Percentiles rank a stretch among this genome's conserved stretches.
Conservation (phyloP, 2,113 vertebrate genomes). For the Paraplagusia blochii region DNA sequence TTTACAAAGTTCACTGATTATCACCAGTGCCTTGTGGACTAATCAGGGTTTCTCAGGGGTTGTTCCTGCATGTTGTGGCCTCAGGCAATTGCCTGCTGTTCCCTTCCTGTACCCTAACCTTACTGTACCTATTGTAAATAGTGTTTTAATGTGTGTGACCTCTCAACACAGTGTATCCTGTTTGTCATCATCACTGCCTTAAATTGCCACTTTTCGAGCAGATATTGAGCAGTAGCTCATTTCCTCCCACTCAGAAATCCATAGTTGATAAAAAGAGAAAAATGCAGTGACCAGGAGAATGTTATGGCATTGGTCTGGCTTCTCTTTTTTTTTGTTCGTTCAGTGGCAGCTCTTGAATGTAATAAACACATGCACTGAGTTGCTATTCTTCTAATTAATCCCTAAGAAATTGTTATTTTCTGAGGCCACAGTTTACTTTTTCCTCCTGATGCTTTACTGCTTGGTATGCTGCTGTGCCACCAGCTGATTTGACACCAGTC, state of each 20-base stretch:
- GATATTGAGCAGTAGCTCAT: constrained; percentile 1
- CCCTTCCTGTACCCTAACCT: no score
- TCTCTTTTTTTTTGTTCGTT: constrained; percentile 50
- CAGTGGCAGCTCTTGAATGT: constrained; percentile 41
- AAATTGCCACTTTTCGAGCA: not conserved
- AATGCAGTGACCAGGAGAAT: constrained; percentile 11
- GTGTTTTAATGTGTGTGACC: not conserved
- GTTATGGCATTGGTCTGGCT: constrained; percentile 26
- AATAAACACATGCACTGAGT: constrained; percentile 34
- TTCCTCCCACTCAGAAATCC: constrained; percentile 6
- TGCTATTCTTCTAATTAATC: constrained; percentile 33
- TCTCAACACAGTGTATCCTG: constrained; percentile 11
- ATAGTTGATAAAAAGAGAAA: constrained; percentile 26
- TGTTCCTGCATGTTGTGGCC: no score
- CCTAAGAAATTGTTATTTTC: constrained; percentile 51
- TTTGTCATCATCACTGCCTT: constrained; percentile 19
- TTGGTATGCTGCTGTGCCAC: constrained; percentile 47
- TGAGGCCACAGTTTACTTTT: constrained; percentile 3
- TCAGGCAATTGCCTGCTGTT: no score
- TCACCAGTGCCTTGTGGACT: no score
- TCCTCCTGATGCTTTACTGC: constrained; percentile 8
- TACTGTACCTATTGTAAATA: no score
- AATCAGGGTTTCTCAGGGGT: no score
- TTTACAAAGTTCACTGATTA: no score
- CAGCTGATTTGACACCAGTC: constrained; percentile 6